phyloP scores from a whole-genome alignment of 2,113 vertebrate species.

The Galbula dea region DNA sequence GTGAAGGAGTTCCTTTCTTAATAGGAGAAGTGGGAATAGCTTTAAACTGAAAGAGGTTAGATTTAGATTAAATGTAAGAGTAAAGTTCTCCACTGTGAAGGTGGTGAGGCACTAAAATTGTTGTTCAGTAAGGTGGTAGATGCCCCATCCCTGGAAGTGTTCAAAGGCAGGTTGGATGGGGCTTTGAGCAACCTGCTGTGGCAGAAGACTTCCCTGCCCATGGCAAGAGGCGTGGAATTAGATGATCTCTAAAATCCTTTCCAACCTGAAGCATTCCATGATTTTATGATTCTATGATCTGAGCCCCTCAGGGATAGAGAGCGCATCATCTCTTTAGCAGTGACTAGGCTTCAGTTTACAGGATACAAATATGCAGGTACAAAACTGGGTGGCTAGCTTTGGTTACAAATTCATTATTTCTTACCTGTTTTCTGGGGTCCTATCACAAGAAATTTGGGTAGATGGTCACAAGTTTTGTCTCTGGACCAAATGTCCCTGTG shows the following conservation, averaged over 20 bases:
- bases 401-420: neutral
- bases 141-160: neutral
- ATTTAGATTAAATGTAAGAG: neutral
- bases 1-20: neutral
- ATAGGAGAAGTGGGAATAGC: neutral
- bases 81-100: neutral
- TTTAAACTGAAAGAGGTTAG: neutral
- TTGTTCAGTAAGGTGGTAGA: neutral
- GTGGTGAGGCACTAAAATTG: neutral
- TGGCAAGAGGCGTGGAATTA: neutral
- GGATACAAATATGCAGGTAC: neutral
- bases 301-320: fast-evolving
- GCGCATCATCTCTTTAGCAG: neutral
- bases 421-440: constrained; percentile 84
- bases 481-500: constrained; percentile 84
- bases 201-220: neutral
- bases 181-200: neutral
- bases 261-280: neutral
- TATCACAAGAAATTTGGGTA: constrained; percentile 82
- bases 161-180: neutral
- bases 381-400: neutral
- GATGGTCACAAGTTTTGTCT: constrained; percentile 80
- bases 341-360: neutral
- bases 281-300: neutral
- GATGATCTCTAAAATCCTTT: neutral